Evolutionary conservation across 1,140 invertebrate species (phyloP), one percentile per base, ranked within the genome.

Genomic region (Heliconius congener): DNA sequence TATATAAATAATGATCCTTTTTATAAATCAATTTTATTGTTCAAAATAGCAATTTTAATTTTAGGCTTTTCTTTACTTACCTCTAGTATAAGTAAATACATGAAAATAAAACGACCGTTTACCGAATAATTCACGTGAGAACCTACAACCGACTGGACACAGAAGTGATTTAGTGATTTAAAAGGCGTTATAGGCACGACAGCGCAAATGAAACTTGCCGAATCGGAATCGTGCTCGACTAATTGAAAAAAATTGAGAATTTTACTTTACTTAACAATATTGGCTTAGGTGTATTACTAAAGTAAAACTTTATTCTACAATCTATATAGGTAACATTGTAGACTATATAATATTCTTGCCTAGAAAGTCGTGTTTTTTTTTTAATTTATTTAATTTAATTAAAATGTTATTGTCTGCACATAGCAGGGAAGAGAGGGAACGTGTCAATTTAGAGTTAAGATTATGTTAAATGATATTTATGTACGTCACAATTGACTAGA

Each of bases 121-220:
- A 66, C 23, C 13, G 60, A 23, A 30, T 66, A 66, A 66, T 66
- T 66, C 3, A 66, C 60, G 60, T 66, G 60, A 66, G 60, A 66
- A 66, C 23, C 60, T 66, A 18, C 23, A 11, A 23, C 42, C 42
- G 1, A 27, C 55, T 2, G 8, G 55, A 66, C 27, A 23, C 8
- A 66, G 16, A 52, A 52, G 18, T 66, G 13, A 66, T 66, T 13
- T 11, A 52, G 18, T 66, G 13, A 66, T 66, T 13, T 11, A 30
- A 66, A 30, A 30, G 9, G 60, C 55, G 55, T 66, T 27, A 30
- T 30, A 60, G 55, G 19, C 60, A 66, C 60, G 27, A 30, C 60
- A 60, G n/a, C n/a, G 57, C 11, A 66, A 66, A 66, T 66, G 11
- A 13, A 66, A 66, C 60, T 60, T 27, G 60, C 30, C 27, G 27